Conservation (phyloP, 92 coral and sea anemone species). For the Porites lobata region DNA sequence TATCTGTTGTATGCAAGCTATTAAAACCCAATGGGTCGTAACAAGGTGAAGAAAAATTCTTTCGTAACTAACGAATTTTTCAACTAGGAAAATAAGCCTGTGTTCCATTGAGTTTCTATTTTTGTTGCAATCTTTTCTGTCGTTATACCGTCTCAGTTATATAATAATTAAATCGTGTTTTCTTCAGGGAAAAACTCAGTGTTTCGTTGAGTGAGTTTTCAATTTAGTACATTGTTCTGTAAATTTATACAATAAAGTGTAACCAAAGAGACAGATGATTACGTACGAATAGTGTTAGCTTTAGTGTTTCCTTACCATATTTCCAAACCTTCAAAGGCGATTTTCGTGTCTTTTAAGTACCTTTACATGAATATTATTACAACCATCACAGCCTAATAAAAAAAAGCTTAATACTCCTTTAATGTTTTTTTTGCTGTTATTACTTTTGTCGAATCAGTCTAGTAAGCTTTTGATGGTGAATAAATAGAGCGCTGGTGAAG, state of each 20-base stretch:
- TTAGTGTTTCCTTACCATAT: no score
- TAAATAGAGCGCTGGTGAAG: conserved; percentile 15
- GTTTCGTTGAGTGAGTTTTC: no score
- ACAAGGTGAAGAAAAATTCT: conserved; percentile 8
- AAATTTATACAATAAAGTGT: no score
- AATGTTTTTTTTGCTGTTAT: conserved; percentile 1
- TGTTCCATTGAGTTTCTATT: neutral
- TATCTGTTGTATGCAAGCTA: conserved; percentile 7
- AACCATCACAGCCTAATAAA: neutral
- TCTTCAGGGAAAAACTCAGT: neutral
- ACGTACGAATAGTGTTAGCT: no score
- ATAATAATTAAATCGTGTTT: no score
- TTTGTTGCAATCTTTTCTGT: neutral
- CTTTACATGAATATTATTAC: no score
- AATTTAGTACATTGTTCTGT: no score
- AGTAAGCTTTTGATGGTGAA: conserved; percentile 1
- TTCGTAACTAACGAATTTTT: conserved; percentile 1
- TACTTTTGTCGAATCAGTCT: conserved; percentile 1
- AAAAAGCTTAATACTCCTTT: neutral
- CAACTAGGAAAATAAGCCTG: neutral
- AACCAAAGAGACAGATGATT: no score
- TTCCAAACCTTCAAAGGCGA: no score
- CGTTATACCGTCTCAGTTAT: neutral
- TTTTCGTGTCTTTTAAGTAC: no score
- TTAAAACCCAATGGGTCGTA: neutral